Conservation (phyloP, 53 echinoderm and acorn worm species). For the Mesocentrotus franciscanus region DNA sequence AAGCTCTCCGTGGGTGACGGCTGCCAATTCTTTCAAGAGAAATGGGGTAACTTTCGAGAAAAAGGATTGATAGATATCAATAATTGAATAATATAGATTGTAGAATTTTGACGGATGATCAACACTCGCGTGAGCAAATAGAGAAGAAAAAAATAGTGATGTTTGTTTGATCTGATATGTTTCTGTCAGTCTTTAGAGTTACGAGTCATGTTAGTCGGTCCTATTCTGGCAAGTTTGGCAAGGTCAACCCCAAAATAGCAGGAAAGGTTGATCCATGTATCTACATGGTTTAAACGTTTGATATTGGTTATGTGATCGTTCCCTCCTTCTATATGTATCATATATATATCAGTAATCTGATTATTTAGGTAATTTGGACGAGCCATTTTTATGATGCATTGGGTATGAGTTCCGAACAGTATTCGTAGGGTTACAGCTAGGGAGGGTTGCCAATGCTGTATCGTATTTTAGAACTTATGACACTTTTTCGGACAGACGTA, state of each 20-base stretch:
- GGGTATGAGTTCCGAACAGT: too few relatives aligned
- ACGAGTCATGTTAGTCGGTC: background rate
- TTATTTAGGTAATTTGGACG: background rate
- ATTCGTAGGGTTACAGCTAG: background rate
- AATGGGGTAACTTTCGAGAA: background rate
- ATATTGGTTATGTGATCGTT: too few relatives aligned
- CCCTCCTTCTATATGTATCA: background rate
- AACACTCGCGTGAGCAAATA: background rate
- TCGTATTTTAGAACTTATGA: too few relatives aligned
- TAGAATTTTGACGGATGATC: slow-evolving; percentile 19
- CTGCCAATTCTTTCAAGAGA: background rate
- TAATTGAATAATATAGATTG: slow-evolving; percentile 20
- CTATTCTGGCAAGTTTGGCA: background rate
- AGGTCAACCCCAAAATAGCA: background rate
- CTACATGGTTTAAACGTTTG: too few relatives aligned
- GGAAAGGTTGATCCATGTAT: background rate
- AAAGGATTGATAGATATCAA: background rate
- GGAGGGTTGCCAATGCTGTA: too few relatives aligned
- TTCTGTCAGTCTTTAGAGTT: background rate
- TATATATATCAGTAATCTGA: background rate
- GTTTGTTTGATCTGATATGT: background rate
- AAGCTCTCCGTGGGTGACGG: slow-evolving; percentile 16
- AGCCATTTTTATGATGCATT: background rate
- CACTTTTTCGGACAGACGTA: too few relatives aligned
- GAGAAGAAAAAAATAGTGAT: background rate